Conservation (phyloP, 2,113 vertebrate genomes). For the Mus pahari region DNA sequence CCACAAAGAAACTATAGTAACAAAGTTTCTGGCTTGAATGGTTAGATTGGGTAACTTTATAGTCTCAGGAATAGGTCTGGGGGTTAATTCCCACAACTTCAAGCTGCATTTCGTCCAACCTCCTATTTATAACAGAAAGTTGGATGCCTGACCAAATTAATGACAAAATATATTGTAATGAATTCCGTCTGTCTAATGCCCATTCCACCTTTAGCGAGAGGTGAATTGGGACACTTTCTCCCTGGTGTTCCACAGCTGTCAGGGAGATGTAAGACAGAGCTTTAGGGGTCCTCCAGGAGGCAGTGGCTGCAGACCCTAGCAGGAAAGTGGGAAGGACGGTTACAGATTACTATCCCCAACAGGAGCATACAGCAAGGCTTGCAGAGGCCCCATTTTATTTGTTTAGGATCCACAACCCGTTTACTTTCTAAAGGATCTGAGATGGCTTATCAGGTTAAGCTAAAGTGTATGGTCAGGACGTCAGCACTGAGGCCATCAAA, state of each 20-base stretch:
- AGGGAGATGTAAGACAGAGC: not conserved
- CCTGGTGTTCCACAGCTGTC: not conserved
- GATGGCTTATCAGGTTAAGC: slow-evolving; percentile 44
- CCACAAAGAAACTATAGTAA: not conserved
- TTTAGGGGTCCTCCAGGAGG: not conserved
- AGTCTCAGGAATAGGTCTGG: not conserved
- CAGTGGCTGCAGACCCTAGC: too few relatives aligned
- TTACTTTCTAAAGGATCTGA: slow-evolving; percentile 53
- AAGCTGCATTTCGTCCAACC: not conserved
- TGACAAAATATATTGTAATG: not conserved
- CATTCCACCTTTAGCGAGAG: not conserved
- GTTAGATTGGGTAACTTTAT: not conserved
- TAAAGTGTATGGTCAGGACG: slow-evolving; percentile 37
- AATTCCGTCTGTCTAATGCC: not conserved
- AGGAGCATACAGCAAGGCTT: not conserved
- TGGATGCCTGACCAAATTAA: not conserved
- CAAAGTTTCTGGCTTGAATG: not conserved
- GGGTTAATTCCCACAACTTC: not conserved
- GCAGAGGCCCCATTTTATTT: not conserved
- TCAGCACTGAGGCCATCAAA: slow-evolving; percentile 32
- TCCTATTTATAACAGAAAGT: not conserved
- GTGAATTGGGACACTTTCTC: not conserved
- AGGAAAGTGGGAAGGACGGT: not conserved
- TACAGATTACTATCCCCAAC: not conserved
- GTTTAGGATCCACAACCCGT: slow-evolving; percentile 47